phyloP scores from a whole-genome alignment of 2,888 invertebrate genomes.

The Scaptomyza caliginosa region DNA sequence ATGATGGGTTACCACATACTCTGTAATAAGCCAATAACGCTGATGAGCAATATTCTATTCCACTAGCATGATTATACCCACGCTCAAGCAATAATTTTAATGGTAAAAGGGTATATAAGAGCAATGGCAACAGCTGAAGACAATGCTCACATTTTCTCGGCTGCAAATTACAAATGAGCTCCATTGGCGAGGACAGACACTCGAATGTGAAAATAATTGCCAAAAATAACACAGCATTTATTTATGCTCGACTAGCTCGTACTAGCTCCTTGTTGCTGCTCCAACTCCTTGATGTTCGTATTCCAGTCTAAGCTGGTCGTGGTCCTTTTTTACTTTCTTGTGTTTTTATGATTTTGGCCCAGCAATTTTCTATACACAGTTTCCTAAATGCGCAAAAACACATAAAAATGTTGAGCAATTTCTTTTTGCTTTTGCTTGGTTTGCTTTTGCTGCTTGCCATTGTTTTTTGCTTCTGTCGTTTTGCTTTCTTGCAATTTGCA shows the following conservation, averaged over 20 bases:
- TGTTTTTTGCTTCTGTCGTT: slow-evolving; percentile 27
- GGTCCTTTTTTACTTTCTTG: slow-evolving; percentile 13
- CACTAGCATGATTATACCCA: not conserved
- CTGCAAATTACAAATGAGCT: slow-evolving; percentile 78
- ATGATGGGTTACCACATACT: not conserved
- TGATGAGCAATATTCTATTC: too few species aligned
- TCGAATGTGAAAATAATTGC: slow-evolving; percentile 79
- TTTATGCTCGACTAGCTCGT: slow-evolving; percentile 72
- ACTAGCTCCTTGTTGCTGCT: not conserved
- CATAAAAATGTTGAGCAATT: slow-evolving; percentile 77
- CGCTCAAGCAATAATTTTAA: too few species aligned
- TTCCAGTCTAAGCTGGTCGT: not conserved
- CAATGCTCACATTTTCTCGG: slow-evolving; percentile 41
- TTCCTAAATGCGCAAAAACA: slow-evolving; percentile 75
- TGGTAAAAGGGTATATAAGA: slow-evolving; percentile 17
- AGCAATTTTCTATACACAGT: slow-evolving; percentile 60
- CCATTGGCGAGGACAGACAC: slow-evolving; percentile 54
- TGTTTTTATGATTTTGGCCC: slow-evolving; percentile 71
- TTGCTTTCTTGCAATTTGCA: slow-evolving; percentile 76
- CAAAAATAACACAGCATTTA: slow-evolving; percentile 77
- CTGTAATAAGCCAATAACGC: not conserved
- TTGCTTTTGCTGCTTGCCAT: slow-evolving; percentile 18
- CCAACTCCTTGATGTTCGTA: not conserved
- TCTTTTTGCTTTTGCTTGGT: slow-evolving; percentile 44
- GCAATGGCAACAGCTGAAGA: slow-evolving; percentile 51